A percentile compares a stretch with the other conserved stretches of the same genome.
Evolutionary conservation across 2,113 vertebrate species (phyloP).

Genomic region (Gasterosteus aculeatus): DNA sequence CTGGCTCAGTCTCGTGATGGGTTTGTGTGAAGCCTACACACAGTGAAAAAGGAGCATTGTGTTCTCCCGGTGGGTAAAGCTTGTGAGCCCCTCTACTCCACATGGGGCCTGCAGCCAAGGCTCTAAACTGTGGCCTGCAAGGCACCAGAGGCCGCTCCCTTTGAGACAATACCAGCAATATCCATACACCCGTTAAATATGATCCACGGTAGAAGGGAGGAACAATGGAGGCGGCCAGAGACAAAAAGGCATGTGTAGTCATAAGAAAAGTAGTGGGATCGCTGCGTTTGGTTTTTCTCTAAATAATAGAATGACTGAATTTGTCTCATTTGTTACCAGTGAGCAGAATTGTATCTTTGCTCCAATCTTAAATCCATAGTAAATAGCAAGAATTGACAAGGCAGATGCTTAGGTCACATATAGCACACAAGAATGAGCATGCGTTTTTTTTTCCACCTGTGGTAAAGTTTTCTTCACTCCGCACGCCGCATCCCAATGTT

Average conservation of each 20-base stretch:
- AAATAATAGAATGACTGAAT: background rate
- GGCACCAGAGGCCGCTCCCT: conserved; percentile 59
- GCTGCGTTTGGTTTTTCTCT: background rate
- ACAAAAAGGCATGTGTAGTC: background rate
- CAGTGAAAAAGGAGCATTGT: conserved; percentile 81
- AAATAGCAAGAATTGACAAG: conserved; percentile 40
- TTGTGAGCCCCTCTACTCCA: conserved; percentile 74
- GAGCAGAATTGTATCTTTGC: conserved; percentile 48
- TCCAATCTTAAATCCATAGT: conserved; percentile 38
- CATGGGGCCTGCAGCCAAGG: conserved; percentile 65
- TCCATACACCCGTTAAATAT: conserved; percentile 23
- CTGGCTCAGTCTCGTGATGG: conserved; percentile 61
- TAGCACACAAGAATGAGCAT: conserved; percentile 50
- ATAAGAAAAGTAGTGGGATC: background rate
- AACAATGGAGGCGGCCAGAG: background rate
- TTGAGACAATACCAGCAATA: conserved; percentile 54
- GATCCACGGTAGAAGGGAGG: conserved; percentile 6
- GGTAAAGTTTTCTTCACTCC: conserved; percentile 46
- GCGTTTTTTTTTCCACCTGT: conserved; percentile 36
- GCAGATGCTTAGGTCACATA: conserved; percentile 47
- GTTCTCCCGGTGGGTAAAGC: conserved; percentile 71
- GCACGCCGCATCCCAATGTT: conserved; percentile 30
- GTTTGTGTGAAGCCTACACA: conserved; percentile 63
- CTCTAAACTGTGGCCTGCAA: conserved; percentile 66
- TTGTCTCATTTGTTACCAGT: background rate